These are phyloP conservation scores for Eucera pruinosa DNA, from an alignment of 2,888 invertebrate species.

Conservation along the genomic window DNA sequence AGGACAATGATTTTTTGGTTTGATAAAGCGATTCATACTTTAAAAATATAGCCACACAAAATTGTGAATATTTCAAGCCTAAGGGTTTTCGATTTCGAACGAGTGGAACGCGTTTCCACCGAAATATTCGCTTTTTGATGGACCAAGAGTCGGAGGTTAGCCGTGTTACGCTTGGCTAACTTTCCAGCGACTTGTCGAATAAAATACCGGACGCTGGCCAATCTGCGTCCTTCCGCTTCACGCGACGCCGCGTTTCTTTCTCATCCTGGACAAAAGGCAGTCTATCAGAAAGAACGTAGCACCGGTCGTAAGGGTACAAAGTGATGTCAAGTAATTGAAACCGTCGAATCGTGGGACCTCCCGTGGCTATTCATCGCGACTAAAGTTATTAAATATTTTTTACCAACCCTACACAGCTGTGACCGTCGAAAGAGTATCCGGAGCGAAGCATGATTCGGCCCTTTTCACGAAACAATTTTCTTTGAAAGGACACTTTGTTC, in stretches of 20 bases:
- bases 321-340: conserved; percentile 71
- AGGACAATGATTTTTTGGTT: too few species aligned
- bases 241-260: conserved; percentile 73
- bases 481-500: not conserved
- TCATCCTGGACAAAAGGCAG: conserved; percentile 71
- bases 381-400: conserved; percentile 58
- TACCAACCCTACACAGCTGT: conserved; percentile 13
- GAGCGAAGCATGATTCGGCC: not conserved
- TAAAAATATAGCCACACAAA: too few species aligned
- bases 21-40: too few species aligned
- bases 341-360: conserved; percentile 59
- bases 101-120: not conserved
- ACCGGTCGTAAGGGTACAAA: conserved; percentile 55
- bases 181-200: conserved; percentile 53
- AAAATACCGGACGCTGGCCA: conserved; percentile 44
- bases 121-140: conserved; percentile 18
- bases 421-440: not conserved
- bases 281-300: conserved; percentile 60
- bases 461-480: conserved; percentile 23
- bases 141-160: not conserved
- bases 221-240: conserved; percentile 71
- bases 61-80: too few species aligned
- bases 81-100: not conserved
- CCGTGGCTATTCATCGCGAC: conserved; percentile 17
- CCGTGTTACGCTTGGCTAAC: conserved; percentile 50